A percentile compares a stretch with the other conserved stretches of the same genome.
Evolutionary conservation across 2,888 invertebrate genomes (phyloP).

Genomic region (Ophioninae sp.): DNA sequence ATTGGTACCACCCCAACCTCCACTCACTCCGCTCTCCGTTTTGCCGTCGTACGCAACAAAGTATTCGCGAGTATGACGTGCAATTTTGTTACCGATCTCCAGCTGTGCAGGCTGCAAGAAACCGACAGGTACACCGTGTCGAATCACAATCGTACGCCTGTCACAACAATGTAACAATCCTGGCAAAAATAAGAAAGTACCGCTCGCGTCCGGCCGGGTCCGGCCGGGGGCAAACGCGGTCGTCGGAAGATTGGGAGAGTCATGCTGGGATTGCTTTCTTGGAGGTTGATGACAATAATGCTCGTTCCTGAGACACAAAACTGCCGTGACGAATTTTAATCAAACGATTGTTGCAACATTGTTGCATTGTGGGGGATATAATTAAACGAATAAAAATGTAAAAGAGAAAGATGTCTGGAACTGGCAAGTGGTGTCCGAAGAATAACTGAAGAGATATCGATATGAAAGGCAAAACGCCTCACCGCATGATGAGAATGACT

Average conservation of each 20-base stretch:
- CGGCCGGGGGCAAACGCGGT: neutral
- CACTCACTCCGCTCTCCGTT: no score
- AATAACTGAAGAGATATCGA: neutral
- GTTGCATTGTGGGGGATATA: neutral
- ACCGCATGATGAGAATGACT: neutral
- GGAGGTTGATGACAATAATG: neutral
- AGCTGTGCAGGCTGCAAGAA: neutral
- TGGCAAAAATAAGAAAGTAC: neutral
- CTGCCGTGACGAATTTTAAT: neutral
- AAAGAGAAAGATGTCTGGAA: neutral
- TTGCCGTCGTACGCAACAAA: neutral
- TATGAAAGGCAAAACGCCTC: neutral
- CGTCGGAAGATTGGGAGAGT: neutral
- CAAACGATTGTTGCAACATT: neutral
- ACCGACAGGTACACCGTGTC: slow-evolving; percentile 6
- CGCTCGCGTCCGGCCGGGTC: neutral
- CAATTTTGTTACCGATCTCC: neutral
- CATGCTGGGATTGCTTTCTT: neutral
- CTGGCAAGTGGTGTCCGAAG: neutral
- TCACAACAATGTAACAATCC: slow-evolving; percentile 1
- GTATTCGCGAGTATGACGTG: neutral
- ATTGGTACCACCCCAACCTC: neutral
- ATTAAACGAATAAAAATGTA: neutral
- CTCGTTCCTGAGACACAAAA: neutral
- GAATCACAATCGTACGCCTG: slow-evolving; percentile 23